Base-by-base conservation (phyloP, 2,888 invertebrate species). In the Ligdia adustata region DNA sequence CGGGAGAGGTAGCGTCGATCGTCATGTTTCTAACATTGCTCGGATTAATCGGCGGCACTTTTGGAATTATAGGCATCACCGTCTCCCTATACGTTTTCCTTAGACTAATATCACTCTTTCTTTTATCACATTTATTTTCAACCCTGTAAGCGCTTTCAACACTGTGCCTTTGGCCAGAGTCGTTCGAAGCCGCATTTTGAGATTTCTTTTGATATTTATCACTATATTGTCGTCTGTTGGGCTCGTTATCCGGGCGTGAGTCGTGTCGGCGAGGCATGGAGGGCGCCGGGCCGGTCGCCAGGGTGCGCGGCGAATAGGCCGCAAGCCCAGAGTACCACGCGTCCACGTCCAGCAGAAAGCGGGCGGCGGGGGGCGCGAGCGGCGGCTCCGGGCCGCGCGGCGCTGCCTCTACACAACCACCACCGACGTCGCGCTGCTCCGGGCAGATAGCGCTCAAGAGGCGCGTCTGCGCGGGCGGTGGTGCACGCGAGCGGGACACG, bases 1-100 rank as follows among this genome's bases (percentile, higher is more conserved):
- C 31, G 27, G 50, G 49, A 28, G 33, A 72, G 59, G 37, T 55
- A n/a, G n/a, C 64, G 35, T 70, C 78, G 60, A 85, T 74, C 11
- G 79, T 75, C 78, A 81, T 79, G 42, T 60, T 72, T 63, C 78
- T 74, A 52, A 83, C 57, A 57, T 82, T 84, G 59, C 46, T 81
- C 28, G 82, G 82, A 59, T 81, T 85, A 33, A 66, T 49, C 41
- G 61, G 59, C 38, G 58, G 51, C 32, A 59, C n/a, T 37, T 54
- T 66, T 34, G 80, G 78, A 27, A 57, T 51, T 55, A 66, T 50
- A 15, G 48, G 22, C 13, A 77, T 75, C 55, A 81, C 62, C 50
- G 45, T 64, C 49, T 71, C 56, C 45, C 66, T 69, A 60, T 73
- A 72, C 12, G 62, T 50, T 54, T 64, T 72, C 57, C 69, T 75